These are phyloP conservation scores for Hippolais icterina DNA, from an alignment of 2,113 vertebrate genomes.

Conservation along the genomic window DNA sequence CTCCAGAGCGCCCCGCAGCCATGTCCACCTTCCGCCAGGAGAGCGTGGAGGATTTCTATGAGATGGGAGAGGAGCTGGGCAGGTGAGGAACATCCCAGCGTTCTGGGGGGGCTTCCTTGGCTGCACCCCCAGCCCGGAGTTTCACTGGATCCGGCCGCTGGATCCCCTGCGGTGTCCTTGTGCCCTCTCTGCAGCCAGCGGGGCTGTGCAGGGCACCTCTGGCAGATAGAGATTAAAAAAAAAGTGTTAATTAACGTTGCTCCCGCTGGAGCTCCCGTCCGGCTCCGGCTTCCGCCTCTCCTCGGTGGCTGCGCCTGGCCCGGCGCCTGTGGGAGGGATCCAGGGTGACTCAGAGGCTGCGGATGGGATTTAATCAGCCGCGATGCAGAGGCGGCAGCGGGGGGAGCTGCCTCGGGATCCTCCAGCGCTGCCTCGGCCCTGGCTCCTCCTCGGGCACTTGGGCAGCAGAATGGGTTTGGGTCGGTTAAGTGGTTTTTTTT, in stretches of 20 bases:
- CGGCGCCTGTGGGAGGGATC: neutral
- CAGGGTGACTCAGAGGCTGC: constrained; percentile 1
- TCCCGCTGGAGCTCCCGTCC: neutral
- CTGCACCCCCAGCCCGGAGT: neutral
- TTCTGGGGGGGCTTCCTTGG: fast-evolving
- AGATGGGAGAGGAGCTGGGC: constrained; percentile 84
- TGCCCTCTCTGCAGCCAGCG: neutral
- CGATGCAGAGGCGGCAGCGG: neutral
- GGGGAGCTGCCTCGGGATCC: neutral
- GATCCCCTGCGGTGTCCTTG: neutral
- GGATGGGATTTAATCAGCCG: neutral
- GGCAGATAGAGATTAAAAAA: neutral
- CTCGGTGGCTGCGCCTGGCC: neutral
- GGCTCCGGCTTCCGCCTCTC: neutral
- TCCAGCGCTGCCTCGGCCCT: neutral
- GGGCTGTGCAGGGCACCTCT: neutral
- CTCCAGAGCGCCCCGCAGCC: fast-evolving
- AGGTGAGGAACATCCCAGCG: constrained; percentile 10
- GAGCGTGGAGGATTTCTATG: constrained; percentile 79
- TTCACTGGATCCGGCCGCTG: fast-evolving
- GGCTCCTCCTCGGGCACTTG: neutral
- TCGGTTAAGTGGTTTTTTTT: neutral
- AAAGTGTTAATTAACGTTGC: neutral
- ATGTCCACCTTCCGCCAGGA: constrained; percentile 83
- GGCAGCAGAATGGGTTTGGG: neutral